Conservation (phyloP, 2,888 invertebrate species). For the Melanostoma mellinum region DNA sequence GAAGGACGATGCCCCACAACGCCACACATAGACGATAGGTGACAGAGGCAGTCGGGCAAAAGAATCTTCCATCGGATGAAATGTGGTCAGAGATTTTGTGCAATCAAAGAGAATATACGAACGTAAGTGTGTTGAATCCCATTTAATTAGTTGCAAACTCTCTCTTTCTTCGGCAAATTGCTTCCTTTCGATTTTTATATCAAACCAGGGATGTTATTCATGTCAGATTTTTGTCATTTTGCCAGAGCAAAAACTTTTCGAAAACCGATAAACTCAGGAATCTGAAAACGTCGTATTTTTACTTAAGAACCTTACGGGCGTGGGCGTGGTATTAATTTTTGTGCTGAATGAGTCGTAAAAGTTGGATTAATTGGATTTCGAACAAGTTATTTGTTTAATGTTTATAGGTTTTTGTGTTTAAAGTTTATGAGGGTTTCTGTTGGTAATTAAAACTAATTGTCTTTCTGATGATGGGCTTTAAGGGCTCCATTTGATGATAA, state of each 20-base stretch:
- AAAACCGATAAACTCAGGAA: neutral
- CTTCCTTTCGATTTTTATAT: conserved; percentile 5
- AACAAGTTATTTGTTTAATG: conserved; percentile 68
- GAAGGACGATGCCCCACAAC: neutral
- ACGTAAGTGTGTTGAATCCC: conserved; percentile 46
- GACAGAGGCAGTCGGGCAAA: conserved; percentile 13
- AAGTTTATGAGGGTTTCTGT: conserved; percentile 11
- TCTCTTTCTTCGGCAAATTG: conserved; percentile 3
- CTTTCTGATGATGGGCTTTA: too few species aligned
- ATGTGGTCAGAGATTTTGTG: conserved; percentile 63
- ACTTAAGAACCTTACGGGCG: conserved; percentile 25
- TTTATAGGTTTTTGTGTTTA: conserved; percentile 20
- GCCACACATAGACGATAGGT: neutral
- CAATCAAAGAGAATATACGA: conserved; percentile 25
- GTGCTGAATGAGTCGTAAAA: conserved; percentile 50
- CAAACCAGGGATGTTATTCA: conserved; percentile 9
- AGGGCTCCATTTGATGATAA: too few species aligned
- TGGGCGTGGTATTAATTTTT: conserved; percentile 14
- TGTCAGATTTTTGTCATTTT: neutral
- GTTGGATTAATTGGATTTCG: conserved; percentile 65
- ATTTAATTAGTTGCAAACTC: conserved; percentile 71
- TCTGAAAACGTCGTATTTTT: neutral
- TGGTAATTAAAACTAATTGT: neutral
- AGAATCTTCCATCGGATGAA: conserved; percentile 47
- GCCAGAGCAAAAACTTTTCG: neutral